These are phyloP conservation scores for Uloborus plumipes DNA, from an alignment of 2,888 invertebrate genomes.

Conservation along the genomic window DNA sequence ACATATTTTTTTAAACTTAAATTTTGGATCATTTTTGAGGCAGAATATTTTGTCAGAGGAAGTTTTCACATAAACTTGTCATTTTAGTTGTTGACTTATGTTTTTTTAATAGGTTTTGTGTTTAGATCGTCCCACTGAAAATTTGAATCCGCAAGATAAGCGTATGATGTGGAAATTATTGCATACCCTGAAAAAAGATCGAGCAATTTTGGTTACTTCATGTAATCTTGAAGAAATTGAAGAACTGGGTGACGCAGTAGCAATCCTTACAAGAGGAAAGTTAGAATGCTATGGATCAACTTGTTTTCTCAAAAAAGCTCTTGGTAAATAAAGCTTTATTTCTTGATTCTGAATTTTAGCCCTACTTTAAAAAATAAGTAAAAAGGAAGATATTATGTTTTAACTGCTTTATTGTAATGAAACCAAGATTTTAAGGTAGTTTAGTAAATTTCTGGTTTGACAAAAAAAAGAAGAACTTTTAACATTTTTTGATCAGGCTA, in stretches of 20 bases:
- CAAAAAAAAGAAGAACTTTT: no score
- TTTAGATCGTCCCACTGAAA: constrained; percentile 77
- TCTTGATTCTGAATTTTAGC: no score
- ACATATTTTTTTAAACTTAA: not conserved
- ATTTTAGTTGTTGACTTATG: not conserved
- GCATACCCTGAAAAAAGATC: constrained; percentile 42
- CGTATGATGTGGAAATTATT: constrained; percentile 88
- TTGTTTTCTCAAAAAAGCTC: constrained; percentile 81
- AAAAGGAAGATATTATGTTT: no score
- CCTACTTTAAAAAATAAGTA: no score
- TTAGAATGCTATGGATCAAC: constrained; percentile 86
- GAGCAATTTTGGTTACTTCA: constrained; percentile 85
- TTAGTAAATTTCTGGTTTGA: no score
- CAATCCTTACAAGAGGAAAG: constrained; percentile 83
- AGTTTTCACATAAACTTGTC: no score
- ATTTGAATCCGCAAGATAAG: constrained; percentile 90
- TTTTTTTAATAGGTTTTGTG: constrained; percentile 60
- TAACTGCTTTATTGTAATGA: no score
- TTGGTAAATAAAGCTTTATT: constrained; percentile 69
- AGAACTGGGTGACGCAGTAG: constrained; percentile 85
- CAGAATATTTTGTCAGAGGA: no score
- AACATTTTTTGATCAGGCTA: no score
- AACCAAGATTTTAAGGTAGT: no score
- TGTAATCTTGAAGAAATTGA: constrained; percentile 95
- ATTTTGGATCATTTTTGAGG: no score